Base-by-base conservation (phyloP, 1,140 invertebrate genomes). In the Lineus longissimus region DNA sequence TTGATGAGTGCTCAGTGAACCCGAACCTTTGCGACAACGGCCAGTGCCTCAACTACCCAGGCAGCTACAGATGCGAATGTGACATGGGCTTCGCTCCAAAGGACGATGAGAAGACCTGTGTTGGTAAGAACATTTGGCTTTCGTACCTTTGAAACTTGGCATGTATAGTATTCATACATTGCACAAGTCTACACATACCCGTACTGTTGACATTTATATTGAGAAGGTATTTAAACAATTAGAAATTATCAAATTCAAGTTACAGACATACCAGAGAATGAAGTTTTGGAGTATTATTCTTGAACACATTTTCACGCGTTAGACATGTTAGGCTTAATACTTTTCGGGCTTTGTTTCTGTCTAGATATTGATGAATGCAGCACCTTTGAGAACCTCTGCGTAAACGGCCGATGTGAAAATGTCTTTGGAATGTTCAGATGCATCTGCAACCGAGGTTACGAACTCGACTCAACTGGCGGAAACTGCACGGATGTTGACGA, bases 301-400 rank as follows among this genome's bases (percentile, higher is more conserved):
- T n/a, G n/a, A n/a, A n/a, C n/a, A n/a, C n/a, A n/a, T n/a, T n/a
- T n/a, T n/a, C n/a, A n/a, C n/a, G n/a, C n/a, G n/a, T n/a, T n/a
- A n/a, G n/a, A n/a, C n/a, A n/a, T n/a, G n/a, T n/a, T n/a, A n/a
- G n/a, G n/a, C n/a, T n/a, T n/a, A n/a, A 36, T 36, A 36, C 33
- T 15, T 4, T 36, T 36, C 33, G 33, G 4, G 33, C 33, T 36
- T 36, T 36, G 33, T 36, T 36, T 36, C 6, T 77, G 81, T 54
- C 71, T n/a, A 86, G 94, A 97, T 77, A 91, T 95, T 25, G 88
- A 97, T 76, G 94, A 97, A 77, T 97, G 94, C 76, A 86, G 88
- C 29, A 89, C 90, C 81, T 94, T 94, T 80, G 88, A 86, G 72
- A 91, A 93, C 73, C 83, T 94, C 1, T 95, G 92, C 77, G 89